Percentiles rank a stretch among this genome's conserved stretches.
These are phyloP conservation scores for Zeuzera pyrina DNA, from an alignment of 2,888 invertebrate species.

Conservation along the genomic window DNA sequence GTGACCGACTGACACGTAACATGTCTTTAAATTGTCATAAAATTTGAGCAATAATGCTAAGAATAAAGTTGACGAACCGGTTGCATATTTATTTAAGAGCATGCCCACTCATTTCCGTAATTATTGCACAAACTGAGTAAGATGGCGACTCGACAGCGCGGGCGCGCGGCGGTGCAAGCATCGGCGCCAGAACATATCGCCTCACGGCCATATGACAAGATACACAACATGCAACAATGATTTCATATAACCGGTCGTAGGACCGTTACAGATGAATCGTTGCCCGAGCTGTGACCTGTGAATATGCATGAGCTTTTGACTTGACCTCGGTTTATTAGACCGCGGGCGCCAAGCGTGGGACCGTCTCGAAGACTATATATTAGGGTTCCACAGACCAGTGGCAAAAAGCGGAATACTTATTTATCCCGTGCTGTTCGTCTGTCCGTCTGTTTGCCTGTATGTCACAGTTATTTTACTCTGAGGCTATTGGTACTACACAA, in stretches of 20 bases:
- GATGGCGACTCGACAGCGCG: constrained; percentile 15
- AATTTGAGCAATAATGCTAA: constrained; percentile 1
- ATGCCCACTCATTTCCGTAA: constrained; percentile 4
- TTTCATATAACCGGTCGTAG: constrained; percentile 59
- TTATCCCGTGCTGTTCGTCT: too few species aligned
- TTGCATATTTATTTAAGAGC: constrained; percentile 10
- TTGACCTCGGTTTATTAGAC: constrained; percentile 68
- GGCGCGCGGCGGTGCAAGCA: constrained; percentile 13
- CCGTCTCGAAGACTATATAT: too few species aligned
- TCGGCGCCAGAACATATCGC: constrained; percentile 16
- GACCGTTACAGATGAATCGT: constrained; percentile 69
- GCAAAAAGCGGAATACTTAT: too few species aligned
- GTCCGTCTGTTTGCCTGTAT: too few species aligned
- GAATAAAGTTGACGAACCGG: constrained; percentile 10
- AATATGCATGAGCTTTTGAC: constrained; percentile 68
- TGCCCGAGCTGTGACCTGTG: constrained; percentile 38
- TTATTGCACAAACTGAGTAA: constrained; percentile 7
- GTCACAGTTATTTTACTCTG: too few species aligned
- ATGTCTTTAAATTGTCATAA: too few species aligned
- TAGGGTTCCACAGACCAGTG: too few species aligned
- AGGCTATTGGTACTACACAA: too few species aligned
- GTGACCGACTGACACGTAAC: too few species aligned
- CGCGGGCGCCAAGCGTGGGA: constrained; percentile 58
- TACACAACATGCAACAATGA: constrained; percentile 56
- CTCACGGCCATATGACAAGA: constrained; percentile 32